A percentile compares a stretch with the other conserved stretches of the same genome.
Conservation (phyloP, 2,888 invertebrate genomes). For the Scrobipalpa costella region DNA sequence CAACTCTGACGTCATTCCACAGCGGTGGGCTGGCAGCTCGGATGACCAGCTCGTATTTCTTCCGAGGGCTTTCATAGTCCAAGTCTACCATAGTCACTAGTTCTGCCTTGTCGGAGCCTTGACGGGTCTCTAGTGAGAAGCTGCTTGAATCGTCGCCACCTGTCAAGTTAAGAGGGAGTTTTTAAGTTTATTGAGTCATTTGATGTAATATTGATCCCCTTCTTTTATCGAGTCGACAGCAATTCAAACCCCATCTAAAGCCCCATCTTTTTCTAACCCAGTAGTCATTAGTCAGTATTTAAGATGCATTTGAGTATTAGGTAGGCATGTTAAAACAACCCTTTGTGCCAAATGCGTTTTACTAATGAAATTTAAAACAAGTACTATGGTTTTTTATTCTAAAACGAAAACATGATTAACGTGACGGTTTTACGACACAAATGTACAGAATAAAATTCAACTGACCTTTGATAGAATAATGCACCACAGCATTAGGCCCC, state of each 20-base stretch:
- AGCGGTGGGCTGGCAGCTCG: constrained; percentile 95
- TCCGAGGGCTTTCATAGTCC: constrained; percentile 97
- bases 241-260: too few species aligned
- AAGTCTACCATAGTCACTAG: constrained; percentile 94
- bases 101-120: constrained; percentile 92
- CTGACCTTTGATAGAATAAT: constrained; percentile 94
- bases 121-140: constrained; percentile 90
- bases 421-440: too few species aligned
- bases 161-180: constrained; percentile 35
- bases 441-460: not conserved
- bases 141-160: constrained; percentile 94
- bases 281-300: too few species aligned
- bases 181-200: constrained; percentile 20
- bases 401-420: too few species aligned
- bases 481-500: constrained; percentile 93
- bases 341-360: too few species aligned
- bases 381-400: too few species aligned
- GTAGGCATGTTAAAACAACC: too few species aligned
- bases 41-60: constrained; percentile 93
- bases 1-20: constrained; percentile 93
- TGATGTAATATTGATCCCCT: too few species aligned
- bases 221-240: too few species aligned
- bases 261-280: too few species aligned
- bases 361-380: too few species aligned
- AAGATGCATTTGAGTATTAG: too few species aligned